phyloP scores from a whole-genome alignment of 2,888 invertebrate species.

The Scaptomyza parva region DNA sequence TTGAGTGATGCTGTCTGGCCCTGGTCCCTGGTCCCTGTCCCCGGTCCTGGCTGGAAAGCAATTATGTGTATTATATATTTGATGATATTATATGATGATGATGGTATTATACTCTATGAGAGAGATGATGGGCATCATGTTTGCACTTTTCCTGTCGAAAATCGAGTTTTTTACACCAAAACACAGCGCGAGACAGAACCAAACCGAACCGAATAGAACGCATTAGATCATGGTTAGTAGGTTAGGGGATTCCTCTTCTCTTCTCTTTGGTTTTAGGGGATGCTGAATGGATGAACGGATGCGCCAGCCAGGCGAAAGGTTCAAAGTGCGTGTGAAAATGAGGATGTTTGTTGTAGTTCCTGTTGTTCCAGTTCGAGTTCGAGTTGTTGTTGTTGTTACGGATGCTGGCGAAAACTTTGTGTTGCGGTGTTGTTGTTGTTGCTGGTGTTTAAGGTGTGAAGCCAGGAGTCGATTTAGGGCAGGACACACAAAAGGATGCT shows the following conservation, averaged over 20 bases:
- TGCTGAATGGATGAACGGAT: conserved; percentile 52
- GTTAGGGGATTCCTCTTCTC: conserved; percentile 16
- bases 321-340: conserved; percentile 81
- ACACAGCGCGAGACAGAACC: conserved; percentile 6
- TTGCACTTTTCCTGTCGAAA: conserved; percentile 83
- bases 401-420: conserved; percentile 71
- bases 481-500: conserved; percentile 53
- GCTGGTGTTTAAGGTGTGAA: conserved; percentile 59
- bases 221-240: conserved; percentile 62
- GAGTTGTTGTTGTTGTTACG: conserved; percentile 32
- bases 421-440: conserved; percentile 46
- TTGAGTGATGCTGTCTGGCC: conserved; percentile 53
- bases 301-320: conserved; percentile 53
- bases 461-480: conserved; percentile 55
- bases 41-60: conserved; percentile 28
- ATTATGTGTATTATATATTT: conserved; percentile 55
- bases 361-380: conserved; percentile 42
- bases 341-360: conserved; percentile 64
- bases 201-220: background rate
- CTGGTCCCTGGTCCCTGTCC: conserved; percentile 8
- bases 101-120: conserved; percentile 78
- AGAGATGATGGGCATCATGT: conserved; percentile 79
- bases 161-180: conserved; percentile 81
- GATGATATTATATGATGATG: conserved; percentile 44
- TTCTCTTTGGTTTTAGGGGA: conserved; percentile 60